Evolutionary conservation across 2,113 vertebrate genomes (phyloP).

Genomic region (Gorsachius goisagi): DNA sequence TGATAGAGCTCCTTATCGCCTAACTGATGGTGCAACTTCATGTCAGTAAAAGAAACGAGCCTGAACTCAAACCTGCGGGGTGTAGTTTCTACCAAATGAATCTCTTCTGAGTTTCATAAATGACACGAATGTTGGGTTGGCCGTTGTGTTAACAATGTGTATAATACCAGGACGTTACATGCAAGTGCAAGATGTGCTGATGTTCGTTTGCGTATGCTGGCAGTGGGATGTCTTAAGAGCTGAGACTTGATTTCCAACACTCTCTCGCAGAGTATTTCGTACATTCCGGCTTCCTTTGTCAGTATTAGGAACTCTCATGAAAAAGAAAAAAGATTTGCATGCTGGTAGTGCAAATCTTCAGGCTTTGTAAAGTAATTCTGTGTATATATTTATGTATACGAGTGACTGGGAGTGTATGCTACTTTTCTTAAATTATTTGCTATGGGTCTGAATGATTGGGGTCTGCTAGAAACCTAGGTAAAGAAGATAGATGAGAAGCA

Average conservation of each 20-base stretch:
- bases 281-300: slow-evolving; percentile 74
- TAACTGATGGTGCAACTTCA: background rate
- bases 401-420: slow-evolving; percentile 64
- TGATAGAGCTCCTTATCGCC: slow-evolving; percentile 41
- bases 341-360: slow-evolving; percentile 76
- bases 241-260: slow-evolving; percentile 54
- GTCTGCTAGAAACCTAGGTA: slow-evolving; percentile 61
- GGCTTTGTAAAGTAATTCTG: slow-evolving; percentile 70
- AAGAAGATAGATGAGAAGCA: background rate
- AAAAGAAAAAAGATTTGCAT: slow-evolving; percentile 56
- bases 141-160: slow-evolving; percentile 3
- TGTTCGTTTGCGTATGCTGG: slow-evolving; percentile 5
- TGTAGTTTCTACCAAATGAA: background rate
- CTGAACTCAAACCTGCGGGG: slow-evolving; percentile 23
- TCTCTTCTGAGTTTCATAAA: background rate
- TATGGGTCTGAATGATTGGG: slow-evolving; percentile 71
- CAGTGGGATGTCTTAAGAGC: slow-evolving; percentile 6
- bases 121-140: background rate
- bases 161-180: background rate
- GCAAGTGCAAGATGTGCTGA: background rate
- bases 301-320: slow-evolving; percentile 72
- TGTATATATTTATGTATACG: slow-evolving; percentile 77
- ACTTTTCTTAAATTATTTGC: slow-evolving; percentile 76
- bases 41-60: slow-evolving; percentile 32
- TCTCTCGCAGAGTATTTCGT: slow-evolving; percentile 49